phyloP scores from a whole-genome alignment of 2,113 vertebrate species.

The human region DNA sequence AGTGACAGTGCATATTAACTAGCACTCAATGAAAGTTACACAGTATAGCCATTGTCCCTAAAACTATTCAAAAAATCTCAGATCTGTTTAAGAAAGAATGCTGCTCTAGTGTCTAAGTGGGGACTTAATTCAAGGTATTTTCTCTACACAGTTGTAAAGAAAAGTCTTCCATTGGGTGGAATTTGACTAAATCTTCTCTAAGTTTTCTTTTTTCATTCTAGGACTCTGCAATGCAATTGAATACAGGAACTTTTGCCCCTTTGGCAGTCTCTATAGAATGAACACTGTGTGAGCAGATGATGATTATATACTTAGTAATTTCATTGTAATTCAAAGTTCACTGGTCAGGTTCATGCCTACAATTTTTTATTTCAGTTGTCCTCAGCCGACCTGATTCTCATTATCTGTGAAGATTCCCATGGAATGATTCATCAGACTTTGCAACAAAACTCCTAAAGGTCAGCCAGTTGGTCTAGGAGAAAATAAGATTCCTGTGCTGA shows the following conservation, averaged over 20 bases:
- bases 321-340: constrained; percentile 56
- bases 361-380: constrained; percentile 60
- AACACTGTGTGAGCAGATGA: not conserved
- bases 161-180: not conserved
- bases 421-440: constrained; percentile 59
- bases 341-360: constrained; percentile 57
- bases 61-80: not conserved
- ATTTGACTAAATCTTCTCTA: constrained; percentile 18
- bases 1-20: not conserved
- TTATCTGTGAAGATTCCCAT: constrained; percentile 56
- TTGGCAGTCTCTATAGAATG: constrained; percentile 38
- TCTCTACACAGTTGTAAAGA: constrained; percentile 1
- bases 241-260: constrained; percentile 10
- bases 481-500: constrained; percentile 23
- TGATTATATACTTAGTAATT: constrained; percentile 66
- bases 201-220: not conserved
- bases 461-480: constrained; percentile 23
- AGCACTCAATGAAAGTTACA: not conserved
- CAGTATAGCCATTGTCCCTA: not conserved
- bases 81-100: not conserved
- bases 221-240: constrained; percentile 26
- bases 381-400: constrained; percentile 57
- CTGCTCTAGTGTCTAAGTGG: not conserved
- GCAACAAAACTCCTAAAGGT: constrained; percentile 23
- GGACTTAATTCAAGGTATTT: not conserved